These are phyloP conservation scores for Hemiprocne comata DNA, from an alignment of 2,113 vertebrate genomes.

Conservation along the genomic window DNA sequence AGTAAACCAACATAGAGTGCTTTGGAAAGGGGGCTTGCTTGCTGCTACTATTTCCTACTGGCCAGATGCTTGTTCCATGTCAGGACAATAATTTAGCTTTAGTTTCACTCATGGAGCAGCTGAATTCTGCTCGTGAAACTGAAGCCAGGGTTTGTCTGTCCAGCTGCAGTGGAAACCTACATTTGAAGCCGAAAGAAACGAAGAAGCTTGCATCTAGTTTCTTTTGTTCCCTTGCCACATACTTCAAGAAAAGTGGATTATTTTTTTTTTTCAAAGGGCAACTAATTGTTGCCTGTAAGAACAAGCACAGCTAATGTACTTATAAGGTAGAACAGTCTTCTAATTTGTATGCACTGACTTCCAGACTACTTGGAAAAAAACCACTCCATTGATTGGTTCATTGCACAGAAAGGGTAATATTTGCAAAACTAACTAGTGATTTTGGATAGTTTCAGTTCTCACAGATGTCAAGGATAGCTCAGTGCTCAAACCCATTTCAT, in stretches of 20 bases:
- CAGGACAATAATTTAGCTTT: background rate
- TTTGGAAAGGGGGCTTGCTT: background rate
- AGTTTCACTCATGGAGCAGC: background rate
- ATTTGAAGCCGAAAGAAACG: background rate
- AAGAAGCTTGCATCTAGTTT: background rate
- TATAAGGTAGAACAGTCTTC: background rate
- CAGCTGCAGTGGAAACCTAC: background rate
- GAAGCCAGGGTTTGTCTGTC: background rate
- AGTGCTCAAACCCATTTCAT: background rate
- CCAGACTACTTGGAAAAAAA: background rate
- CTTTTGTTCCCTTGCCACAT: background rate
- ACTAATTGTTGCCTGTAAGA: constrained; percentile 13
- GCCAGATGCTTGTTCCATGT: background rate
- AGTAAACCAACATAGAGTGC: background rate
- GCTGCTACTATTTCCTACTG: background rate
- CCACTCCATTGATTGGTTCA: background rate
- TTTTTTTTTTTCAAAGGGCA: background rate
- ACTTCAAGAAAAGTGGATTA: background rate
- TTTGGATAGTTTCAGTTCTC: background rate
- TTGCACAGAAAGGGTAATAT: background rate
- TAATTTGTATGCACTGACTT: background rate
- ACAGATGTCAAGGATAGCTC: background rate
- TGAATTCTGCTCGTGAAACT: background rate
- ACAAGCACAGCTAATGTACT: background rate
- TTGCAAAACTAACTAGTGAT: background rate